Conservation (phyloP, 2,797 vertebrate genomes). For the Anas georgica region DNA sequence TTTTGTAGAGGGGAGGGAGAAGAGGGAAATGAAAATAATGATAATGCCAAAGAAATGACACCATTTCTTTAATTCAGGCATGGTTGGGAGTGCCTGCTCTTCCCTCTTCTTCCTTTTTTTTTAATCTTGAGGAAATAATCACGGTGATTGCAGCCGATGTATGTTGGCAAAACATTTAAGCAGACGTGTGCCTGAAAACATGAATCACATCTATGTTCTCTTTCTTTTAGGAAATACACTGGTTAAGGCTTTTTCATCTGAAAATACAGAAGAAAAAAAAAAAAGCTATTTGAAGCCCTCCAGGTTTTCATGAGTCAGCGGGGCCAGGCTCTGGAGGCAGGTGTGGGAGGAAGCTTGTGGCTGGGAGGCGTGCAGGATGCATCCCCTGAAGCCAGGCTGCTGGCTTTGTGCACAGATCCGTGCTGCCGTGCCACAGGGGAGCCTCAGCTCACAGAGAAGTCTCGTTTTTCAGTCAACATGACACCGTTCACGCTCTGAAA, state of each 20-base stretch:
- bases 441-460: not conserved
- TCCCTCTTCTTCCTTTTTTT: not conserved
- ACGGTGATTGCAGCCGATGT: not conserved
- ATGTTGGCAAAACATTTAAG: not conserved
- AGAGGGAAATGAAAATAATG: conserved; percentile 58
- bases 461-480: not conserved
- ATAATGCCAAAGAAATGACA: conserved; percentile 47
- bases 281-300: not conserved
- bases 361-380: not conserved
- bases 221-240: conserved; percentile 2
- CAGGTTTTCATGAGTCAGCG: not conserved
- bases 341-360: not conserved
- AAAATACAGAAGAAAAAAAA: not conserved
- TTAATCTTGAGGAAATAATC: conserved; percentile 8
- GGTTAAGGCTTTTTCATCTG: not conserved
- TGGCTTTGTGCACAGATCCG: not conserved
- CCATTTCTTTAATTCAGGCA: conserved; percentile 16
- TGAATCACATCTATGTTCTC: conserved; percentile 32
- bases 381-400: not conserved
- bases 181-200: conserved; percentile 9
- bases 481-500: not conserved
- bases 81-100: not conserved
- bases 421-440: not conserved
- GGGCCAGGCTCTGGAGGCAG: not conserved
- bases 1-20: conserved; percentile 32